Evolutionary conservation across 2,888 invertebrate species (phyloP).

Genomic region (Plagodis pulveraria): DNA sequence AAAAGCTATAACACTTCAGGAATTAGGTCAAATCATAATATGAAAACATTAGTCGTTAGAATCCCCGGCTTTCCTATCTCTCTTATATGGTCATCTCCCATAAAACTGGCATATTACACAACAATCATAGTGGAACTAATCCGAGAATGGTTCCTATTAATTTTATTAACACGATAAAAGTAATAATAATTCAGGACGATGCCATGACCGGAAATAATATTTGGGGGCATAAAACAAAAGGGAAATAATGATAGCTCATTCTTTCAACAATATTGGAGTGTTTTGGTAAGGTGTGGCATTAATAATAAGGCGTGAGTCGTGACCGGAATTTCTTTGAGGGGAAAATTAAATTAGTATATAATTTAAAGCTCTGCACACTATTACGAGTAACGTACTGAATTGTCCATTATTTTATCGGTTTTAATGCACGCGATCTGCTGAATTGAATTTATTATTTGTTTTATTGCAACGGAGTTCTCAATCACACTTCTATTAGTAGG

Average conservation of each 20-base stretch:
- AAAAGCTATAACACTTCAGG: slow-evolving; percentile 10
- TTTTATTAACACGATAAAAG: slow-evolving; percentile 70
- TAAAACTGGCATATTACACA: slow-evolving; percentile 27
- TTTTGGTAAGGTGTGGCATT: slow-evolving; percentile 69
- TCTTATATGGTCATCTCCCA: slow-evolving; percentile 12
- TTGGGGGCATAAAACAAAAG: slow-evolving; percentile 69
- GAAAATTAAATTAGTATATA: slow-evolving; percentile 59
- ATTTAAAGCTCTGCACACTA: slow-evolving; percentile 8
- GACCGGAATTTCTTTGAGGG: slow-evolving; percentile 61
- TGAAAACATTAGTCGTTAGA: slow-evolving; percentile 14
- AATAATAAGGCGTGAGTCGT: slow-evolving; percentile 56
- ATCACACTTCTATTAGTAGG: no score
- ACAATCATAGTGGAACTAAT: slow-evolving; percentile 43
- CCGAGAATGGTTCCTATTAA: slow-evolving; percentile 43
- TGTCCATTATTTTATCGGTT: no score
- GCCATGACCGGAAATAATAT: slow-evolving; percentile 81
- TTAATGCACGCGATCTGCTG: no score
- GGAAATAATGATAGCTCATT: slow-evolving; percentile 66
- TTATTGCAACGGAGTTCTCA: no score
- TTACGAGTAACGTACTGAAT: neutral
- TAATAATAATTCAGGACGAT: slow-evolving; percentile 72
- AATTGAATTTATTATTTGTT: no score
- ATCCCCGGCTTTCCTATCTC: slow-evolving; percentile 7
- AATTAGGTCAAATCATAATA: slow-evolving; percentile 22
- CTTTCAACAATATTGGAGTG: slow-evolving; percentile 72